These are phyloP conservation scores for Trochalopteron elliotii DNA, from an alignment of 2,113 vertebrate species.

Conservation along the genomic window DNA sequence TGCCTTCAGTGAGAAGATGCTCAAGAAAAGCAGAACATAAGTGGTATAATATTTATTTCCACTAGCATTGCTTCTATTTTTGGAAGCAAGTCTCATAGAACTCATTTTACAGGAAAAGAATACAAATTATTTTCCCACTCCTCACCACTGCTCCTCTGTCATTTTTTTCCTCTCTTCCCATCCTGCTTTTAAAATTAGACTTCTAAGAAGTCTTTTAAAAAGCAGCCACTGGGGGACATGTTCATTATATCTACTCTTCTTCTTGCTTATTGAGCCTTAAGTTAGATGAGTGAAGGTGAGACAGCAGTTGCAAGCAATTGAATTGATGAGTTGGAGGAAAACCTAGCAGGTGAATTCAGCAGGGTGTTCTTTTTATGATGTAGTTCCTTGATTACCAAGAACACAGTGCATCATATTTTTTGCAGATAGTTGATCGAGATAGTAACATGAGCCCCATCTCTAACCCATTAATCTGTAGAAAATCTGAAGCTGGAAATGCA, in stretches of 20 bases:
- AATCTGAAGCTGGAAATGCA: not conserved
- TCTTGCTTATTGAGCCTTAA: not conserved
- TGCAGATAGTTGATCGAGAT: not conserved
- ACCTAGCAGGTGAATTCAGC: conserved; percentile 32
- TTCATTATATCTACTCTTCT: conserved; percentile 2
- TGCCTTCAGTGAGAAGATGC: not conserved
- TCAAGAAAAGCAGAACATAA: not conserved
- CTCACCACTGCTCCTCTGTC: not conserved
- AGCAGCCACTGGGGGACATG: not conserved
- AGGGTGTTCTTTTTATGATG: not conserved
- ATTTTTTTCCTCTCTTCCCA: not conserved
- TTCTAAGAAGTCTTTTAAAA: conserved; percentile 10
- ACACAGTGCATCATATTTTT: not conserved
- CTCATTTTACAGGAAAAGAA: not conserved
- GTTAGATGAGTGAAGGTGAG: not conserved
- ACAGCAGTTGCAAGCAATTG: conserved; percentile 9
- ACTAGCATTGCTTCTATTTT: not conserved
- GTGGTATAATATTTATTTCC: not conserved
- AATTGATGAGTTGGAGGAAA: conserved; percentile 30
- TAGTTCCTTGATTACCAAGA: conserved; percentile 3
- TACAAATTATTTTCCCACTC: not conserved
- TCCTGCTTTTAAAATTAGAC: conserved; percentile 12
- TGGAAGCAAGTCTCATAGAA: not conserved
- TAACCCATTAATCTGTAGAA: not conserved
- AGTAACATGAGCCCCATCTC: accelerated